A percentile compares a stretch with the other conserved stretches of the same genome.
phyloP scores from a whole-genome alignment of 2,113 vertebrate genomes.

The Motacilla alba region DNA sequence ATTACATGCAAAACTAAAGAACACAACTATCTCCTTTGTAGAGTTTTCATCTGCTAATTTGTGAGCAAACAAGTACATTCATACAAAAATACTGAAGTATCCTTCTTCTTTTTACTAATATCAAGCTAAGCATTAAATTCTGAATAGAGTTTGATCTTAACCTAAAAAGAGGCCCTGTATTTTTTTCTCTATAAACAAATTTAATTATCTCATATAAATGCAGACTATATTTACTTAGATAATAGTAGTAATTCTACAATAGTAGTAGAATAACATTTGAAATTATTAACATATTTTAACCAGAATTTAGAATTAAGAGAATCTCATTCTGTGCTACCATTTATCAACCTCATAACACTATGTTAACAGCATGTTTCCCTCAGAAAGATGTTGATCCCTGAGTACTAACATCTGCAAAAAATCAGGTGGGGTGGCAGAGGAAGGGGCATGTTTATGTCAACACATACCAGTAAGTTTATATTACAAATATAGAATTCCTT shows the following conservation, averaged over 20 bases:
- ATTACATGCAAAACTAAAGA: neutral
- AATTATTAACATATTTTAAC: conserved; percentile 31
- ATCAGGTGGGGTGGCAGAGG: rapidly evolving
- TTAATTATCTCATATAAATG: conserved; percentile 16
- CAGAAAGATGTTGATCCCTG: neutral
- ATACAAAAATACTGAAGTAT: neutral
- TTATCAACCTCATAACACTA: neutral
- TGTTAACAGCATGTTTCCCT: neutral
- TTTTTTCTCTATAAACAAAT: neutral
- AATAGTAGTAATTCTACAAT: neutral
- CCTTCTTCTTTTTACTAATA: neutral
- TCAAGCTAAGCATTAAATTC: neutral
- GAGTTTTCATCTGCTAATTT: neutral
- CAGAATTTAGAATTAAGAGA: conserved; percentile 4
- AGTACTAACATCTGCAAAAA: neutral
- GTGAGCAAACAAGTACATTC: neutral
- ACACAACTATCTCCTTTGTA: neutral
- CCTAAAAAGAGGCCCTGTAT: neutral
- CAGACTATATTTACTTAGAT: neutral
- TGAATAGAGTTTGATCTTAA: neutral
- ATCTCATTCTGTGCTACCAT: neutral
- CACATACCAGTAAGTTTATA: neutral
- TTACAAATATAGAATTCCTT: neutral
- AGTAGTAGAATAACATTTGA: conserved; percentile 20
- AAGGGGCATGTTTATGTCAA: neutral